Evolutionary conservation across 1,140 invertebrate genomes (phyloP).

Genomic region (Rhagoletis zephyria): DNA sequence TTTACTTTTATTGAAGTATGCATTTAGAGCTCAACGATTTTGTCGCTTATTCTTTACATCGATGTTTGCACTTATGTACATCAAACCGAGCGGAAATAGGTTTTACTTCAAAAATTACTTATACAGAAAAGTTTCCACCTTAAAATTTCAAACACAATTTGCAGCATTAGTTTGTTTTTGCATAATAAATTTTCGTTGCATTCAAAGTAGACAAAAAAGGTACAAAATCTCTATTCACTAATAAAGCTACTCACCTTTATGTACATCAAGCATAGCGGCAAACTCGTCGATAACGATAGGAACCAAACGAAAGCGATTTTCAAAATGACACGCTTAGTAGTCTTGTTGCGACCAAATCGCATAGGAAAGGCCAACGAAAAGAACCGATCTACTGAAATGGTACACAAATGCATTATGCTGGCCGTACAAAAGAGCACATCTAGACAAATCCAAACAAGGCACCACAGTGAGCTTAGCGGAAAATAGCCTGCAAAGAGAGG

Average conservation of each 20-base stretch:
- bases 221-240: background rate
- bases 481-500: conserved; percentile 83
- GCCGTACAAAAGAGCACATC: conserved; percentile 97
- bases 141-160: too few species aligned
- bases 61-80: too few species aligned
- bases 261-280: conserved; percentile 90
- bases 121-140: too few species aligned
- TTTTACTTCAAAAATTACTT: too few species aligned
- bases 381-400: conserved; percentile 93
- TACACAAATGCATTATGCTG: conserved; percentile 95
- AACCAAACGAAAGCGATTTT: conserved; percentile 94
- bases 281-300: conserved; percentile 89
- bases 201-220: too few species aligned
- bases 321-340: conserved; percentile 85
- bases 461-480: conserved; percentile 85
- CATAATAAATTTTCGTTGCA: too few species aligned
- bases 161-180: too few species aligned
- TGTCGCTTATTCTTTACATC: too few species aligned
- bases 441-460: conserved; percentile 89
- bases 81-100: too few species aligned
- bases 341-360: conserved; percentile 92
- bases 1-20: too few species aligned
- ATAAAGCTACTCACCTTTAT: conserved; percentile 78
- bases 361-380: conserved; percentile 88
- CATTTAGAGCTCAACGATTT: too few species aligned